Evolutionary conservation across 1,140 invertebrate species (phyloP), one percentile per base, ranked within the genome.

Genomic region (Hormaphis cornu): DNA sequence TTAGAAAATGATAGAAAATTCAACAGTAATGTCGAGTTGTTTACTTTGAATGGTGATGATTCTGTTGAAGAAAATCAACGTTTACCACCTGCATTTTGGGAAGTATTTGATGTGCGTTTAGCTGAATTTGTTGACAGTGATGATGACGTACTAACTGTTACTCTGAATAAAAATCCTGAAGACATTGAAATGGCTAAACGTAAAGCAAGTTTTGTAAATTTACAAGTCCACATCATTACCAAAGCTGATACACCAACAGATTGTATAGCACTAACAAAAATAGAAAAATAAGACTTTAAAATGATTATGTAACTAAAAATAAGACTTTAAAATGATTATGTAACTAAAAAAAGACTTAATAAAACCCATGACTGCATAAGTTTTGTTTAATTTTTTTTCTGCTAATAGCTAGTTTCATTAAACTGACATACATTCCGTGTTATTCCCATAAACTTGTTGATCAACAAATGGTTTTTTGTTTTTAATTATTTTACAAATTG

Each of bases 101-200:
- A 66, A 33, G 28, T 66, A 33, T 66, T 66, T 24, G 14, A 66
- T 33, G 30, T 10, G 22, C 44, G 18, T n/a, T 50, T 66, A 22
- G 10, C 5, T 0, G 44, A 66, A 4, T 66, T 66, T 48, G 14
- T 33, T 9, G 35, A 35, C 16, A 10, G 61, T 35, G 5, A 9
- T 24, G 61, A 66, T 50, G 61, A 66, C 35, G 14, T 66, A 24
- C 50, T 66, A 30, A 66, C 61, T 22, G 18, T 66, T 33, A 48
- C 10, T 2, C 18, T 28, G 5, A 46, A 48, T 18, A 48, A 28
- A 33, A 44, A 66, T 14, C 44, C 44, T 3, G n/a, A 66, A 33
- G 61, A 66, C 1, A 50, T 66, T 48, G 28, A 66, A 16, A 14
- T 66, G n/a, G 20, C 50, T 0, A 66, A 66, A 48, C 18, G 20